Conservation (phyloP, 2,797 vertebrate species). For the Etheostoma nigrum region DNA sequence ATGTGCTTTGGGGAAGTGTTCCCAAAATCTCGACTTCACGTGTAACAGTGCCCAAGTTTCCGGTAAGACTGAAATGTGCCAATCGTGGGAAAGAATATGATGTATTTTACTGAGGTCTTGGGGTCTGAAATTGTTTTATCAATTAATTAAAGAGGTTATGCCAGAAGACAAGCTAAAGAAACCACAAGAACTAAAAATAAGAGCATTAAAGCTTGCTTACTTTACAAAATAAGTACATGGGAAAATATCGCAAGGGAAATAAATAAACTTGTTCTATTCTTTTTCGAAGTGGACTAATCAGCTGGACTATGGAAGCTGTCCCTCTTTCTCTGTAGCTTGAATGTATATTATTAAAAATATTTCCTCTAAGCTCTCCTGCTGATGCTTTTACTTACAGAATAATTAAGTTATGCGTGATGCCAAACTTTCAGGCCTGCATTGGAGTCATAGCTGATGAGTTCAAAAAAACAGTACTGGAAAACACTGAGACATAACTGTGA, state of each 20-base stretch:
- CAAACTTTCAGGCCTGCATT: neutral
- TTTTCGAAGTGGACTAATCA: slow-evolving; percentile 10
- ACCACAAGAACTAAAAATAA: slow-evolving; percentile 59
- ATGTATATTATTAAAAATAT: neutral
- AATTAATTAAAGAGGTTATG: slow-evolving; percentile 52
- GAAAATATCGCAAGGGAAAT: slow-evolving; percentile 33
- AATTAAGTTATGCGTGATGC: neutral
- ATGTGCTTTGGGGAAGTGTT: slow-evolving; percentile 45
- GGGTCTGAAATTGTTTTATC: slow-evolving; percentile 55
- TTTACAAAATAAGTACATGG: slow-evolving; percentile 41
- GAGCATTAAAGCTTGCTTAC: slow-evolving; percentile 27
- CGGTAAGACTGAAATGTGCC: slow-evolving; percentile 43
- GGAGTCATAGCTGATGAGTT: neutral
- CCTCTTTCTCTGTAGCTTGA: neutral
- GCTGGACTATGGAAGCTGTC: slow-evolving; percentile 10
- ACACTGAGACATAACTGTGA: neutral
- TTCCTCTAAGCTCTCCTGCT: neutral
- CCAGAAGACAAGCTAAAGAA: slow-evolving; percentile 36
- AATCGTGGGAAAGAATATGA: slow-evolving; percentile 74
- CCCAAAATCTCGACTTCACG: slow-evolving; percentile 42
- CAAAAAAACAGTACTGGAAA: neutral
- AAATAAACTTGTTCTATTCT: neutral
- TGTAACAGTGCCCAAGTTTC: slow-evolving; percentile 23
- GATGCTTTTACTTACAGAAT: neutral
- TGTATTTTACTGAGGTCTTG: slow-evolving; percentile 56